Conservation (phyloP, 1,140 invertebrate genomes). For the Telenomus remus region DNA sequence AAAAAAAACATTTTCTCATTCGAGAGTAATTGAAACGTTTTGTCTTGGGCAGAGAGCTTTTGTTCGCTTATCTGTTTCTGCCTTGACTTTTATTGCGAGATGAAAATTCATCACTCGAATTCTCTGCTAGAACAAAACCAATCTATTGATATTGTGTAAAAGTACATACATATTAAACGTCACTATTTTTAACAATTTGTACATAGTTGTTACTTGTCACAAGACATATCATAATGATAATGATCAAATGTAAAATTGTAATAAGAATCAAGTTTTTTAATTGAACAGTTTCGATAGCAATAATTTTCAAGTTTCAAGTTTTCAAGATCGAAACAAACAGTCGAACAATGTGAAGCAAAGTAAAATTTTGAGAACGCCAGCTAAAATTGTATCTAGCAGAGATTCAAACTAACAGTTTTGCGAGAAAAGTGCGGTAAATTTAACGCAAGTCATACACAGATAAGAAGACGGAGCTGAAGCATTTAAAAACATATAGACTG, state of each 20-base stretch:
- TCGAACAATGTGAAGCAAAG: no score
- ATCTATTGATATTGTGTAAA: no score
- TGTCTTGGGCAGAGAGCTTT: conserved; percentile 14
- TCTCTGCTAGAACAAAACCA: no score
- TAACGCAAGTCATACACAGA: background rate
- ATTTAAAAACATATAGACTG: conserved; percentile 29
- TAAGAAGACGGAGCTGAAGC: conserved; percentile 20
- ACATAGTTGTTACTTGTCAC: conserved; percentile 9
- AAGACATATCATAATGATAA: conserved; percentile 21
- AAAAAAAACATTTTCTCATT: conserved; percentile 8
- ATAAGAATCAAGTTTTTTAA: no score
- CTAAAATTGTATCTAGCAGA: background rate
- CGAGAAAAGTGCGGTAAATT: background rate
- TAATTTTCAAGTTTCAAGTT: no score
- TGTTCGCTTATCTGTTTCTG: conserved; percentile 35
- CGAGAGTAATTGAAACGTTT: background rate
- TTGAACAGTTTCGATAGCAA: background rate
- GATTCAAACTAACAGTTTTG: background rate
- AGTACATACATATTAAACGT: no score
- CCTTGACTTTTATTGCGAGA: background rate
- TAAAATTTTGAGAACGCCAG: no score
- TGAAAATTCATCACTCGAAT: background rate
- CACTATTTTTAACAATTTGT: no score
- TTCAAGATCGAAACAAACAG: no score
- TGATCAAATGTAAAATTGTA: background rate